Evolutionary conservation across 2,113 vertebrate species (phyloP), one percentile per base, ranked within the genome.

Genomic region (Myotis lucifugus): DNA sequence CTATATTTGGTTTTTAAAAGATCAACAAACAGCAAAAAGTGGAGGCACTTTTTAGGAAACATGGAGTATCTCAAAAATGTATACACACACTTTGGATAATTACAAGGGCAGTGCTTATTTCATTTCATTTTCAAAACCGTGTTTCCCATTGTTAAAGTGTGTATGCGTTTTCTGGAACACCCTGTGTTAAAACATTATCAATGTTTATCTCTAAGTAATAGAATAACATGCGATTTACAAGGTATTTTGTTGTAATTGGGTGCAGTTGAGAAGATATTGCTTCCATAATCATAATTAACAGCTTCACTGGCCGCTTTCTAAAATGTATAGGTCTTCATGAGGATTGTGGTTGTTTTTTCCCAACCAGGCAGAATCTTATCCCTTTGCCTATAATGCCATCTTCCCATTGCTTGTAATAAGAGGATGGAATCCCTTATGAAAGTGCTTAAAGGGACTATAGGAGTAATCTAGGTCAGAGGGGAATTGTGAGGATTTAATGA

Each of bases 161-260:
- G 9, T 25, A 25, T 59, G 56, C 7, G 8, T 59, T 10, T 59
- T 59, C 25, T 59, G 23, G 56, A 59, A 59, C 23, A 59, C 56
- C 56, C 9, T 59, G 56, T 59, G 92, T 67, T 21, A 84, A 95
- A 81, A 77, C 23, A 76, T 69, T 74, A 46, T 88, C 19, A 46
- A 0, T 87, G 27, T 74, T 91, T 82, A 66, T 83, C n/a, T 83
- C 29, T 67, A 4, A 82, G 15, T 46, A n/a, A 73, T 25, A 69
- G 54, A 95, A 86, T 90, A 42, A 85, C 77, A 42, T 85, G 9
- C 46, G 50, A 66, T 83, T 88, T 70, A 18, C 42, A 83, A 84
- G 88, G 37, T 23, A 4, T 8, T 73, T 78, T 69, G 5, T 69
- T 93, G 12, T 29, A 54, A 54, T 48, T 61, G 48, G 23, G 61